These are phyloP conservation scores for Drosophila pseudotakahashii DNA, from an alignment of 2,888 invertebrate genomes.

Conservation along the genomic window DNA sequence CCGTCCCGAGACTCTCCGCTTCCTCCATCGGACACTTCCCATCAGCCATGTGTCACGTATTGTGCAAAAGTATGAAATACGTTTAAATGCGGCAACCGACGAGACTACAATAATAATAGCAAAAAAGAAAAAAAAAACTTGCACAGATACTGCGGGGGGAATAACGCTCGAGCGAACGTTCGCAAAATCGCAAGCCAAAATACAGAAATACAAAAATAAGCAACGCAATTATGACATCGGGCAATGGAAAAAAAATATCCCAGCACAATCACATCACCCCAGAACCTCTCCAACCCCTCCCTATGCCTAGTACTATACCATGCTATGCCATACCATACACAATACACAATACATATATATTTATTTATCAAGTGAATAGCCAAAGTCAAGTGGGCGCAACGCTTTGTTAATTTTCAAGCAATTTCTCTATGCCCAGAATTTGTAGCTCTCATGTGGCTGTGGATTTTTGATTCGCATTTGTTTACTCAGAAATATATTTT, in stretches of 20 bases:
- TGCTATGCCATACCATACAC: constrained; percentile 15
- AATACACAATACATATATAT: constrained; percentile 7
- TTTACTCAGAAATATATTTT: constrained; percentile 18
- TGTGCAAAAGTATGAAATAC: constrained; percentile 47
- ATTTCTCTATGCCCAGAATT: constrained; percentile 6
- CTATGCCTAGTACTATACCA: neutral
- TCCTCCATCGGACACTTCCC: constrained; percentile 37
- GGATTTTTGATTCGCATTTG: constrained; percentile 8
- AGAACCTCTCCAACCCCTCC: neutral
- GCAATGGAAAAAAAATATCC: constrained; percentile 24
- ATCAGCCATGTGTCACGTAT: constrained; percentile 55
- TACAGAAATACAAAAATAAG: constrained; percentile 46
- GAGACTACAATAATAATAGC: constrained; percentile 44
- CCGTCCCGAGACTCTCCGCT: neutral
- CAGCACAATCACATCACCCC: constrained; percentile 10
- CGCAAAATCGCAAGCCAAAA: constrained; percentile 45
- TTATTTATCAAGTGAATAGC: constrained; percentile 42
- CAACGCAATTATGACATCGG: constrained; percentile 68
- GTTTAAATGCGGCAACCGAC: constrained; percentile 37
- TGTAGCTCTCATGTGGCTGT: neutral
- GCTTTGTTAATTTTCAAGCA: constrained; percentile 9
- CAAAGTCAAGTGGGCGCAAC: constrained; percentile 31
- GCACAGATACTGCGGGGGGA: constrained; percentile 47
- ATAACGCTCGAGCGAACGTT: constrained; percentile 35
- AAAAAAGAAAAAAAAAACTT: constrained; percentile 32